Base-by-base conservation (phyloP, 2,888 invertebrate species). In the Mylabris sibirica region DNA sequence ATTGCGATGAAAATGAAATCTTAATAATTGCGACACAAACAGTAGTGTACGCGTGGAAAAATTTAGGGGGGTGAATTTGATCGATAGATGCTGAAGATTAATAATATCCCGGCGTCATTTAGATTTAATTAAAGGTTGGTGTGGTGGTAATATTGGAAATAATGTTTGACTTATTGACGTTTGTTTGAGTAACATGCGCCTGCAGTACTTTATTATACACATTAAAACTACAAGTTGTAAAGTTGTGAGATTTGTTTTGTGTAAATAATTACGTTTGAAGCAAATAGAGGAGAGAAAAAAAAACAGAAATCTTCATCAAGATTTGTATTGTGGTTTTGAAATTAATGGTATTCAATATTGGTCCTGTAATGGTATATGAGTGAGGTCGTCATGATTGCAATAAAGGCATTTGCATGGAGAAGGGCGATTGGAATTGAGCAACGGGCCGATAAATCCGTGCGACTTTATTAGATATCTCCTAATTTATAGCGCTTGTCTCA, bases 391-490 rank as follows among this genome's bases (percentile, higher is more conserved):
- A 71, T 73, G 71, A 69, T 64, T 38, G 72, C 67, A 69, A 72
- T 72, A 69, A 69, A 79, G 78, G 78, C 77, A 83, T 84, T 83
- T 82, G 82, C 83, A 84, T 84, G 79, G 80, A 80, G 49, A 22
- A 53, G 82, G 80, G 80, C 76, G 78, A 81, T 83, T 79, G 81
- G 82, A 84, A 84, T 84, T 78, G 81, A 80, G 82, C 80, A 81
- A 75, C 81, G 82, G 79, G 78, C 81, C 83, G 82, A 85, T 85
- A 85, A 85, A 85, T 84, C 85, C 82, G 81, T 80, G 83, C 83
- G 84, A 84, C 85, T 85, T 85, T 85, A 85, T 85, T 85, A 85
- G 85, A 85, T 85, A 85, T 84, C 83, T 83, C 77, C 83, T 85
- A 84, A 85, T 85, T 85, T 85, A 85, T 84, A 79, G 84, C 80